Percentiles rank a stretch among this genome's conserved stretches.
phyloP scores from a whole-genome alignment of 2,888 invertebrate genomes.

The Pediacus dermestoides region DNA sequence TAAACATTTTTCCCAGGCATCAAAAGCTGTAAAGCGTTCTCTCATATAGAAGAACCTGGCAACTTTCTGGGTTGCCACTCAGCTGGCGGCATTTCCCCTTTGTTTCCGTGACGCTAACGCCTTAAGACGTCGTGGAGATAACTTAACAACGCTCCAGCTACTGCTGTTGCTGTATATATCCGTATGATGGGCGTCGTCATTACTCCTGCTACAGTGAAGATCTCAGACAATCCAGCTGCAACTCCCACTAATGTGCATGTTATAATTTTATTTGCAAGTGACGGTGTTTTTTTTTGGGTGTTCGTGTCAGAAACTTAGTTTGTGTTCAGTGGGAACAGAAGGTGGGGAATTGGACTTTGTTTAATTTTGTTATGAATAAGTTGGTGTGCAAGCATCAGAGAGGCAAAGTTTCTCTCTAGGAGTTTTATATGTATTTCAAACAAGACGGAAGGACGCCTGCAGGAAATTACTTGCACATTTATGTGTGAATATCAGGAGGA shows the following conservation, averaged over 20 bases:
- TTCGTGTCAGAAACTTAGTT: slow-evolving; percentile 12
- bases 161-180: slow-evolving; percentile 3
- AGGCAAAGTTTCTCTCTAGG: too few relatives aligned
- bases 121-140: slow-evolving; percentile 29
- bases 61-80: slow-evolving; percentile 7
- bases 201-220: slow-evolving; percentile 27
- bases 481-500: too few relatives aligned
- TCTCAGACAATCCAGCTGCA: slow-evolving; percentile 19
- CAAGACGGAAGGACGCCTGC: too few relatives aligned
- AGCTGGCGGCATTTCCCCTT: slow-evolving; percentile 21
- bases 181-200: slow-evolving; percentile 31
- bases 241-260: slow-evolving; percentile 36
- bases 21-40: slow-evolving; percentile 5
- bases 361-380: slow-evolving; percentile 20
- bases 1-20: slow-evolving; percentile 8
- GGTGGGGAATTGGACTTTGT: slow-evolving; percentile 15
- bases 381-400: too few relatives aligned
- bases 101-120: slow-evolving; percentile 29
- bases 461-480: too few relatives aligned
- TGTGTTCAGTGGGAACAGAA: slow-evolving; percentile 14
- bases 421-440: too few relatives aligned
- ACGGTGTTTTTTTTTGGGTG: slow-evolving; percentile 12
- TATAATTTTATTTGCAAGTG: slow-evolving; percentile 35
- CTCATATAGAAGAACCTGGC: slow-evolving; percentile 2
- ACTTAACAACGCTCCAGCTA: slow-evolving; percentile 26